Conservation (phyloP, 1,140 invertebrate genomes). For the Drosophila guanche region DNA sequence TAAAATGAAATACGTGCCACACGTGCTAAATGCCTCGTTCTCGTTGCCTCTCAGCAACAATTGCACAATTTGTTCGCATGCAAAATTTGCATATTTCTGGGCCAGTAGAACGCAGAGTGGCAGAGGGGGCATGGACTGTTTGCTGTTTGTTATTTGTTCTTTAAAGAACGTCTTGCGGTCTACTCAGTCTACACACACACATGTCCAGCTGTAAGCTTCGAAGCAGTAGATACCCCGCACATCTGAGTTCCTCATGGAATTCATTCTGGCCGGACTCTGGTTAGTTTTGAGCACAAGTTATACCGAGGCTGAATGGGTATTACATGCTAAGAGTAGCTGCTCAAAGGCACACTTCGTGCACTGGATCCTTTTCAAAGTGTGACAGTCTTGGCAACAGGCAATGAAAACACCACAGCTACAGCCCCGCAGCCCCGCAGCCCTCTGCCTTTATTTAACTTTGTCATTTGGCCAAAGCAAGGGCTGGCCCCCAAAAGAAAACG, state of each 20-base stretch:
- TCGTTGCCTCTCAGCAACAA: slow-evolving; percentile 57
- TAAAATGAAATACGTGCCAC: slow-evolving; percentile 79
- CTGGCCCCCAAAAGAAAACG: slow-evolving; percentile 6
- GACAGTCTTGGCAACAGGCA: slow-evolving; percentile 51
- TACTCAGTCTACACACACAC: slow-evolving; percentile 24
- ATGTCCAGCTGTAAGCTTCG: slow-evolving; percentile 10
- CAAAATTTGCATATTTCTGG: slow-evolving; percentile 65
- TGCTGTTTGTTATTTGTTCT: slow-evolving; percentile 63
- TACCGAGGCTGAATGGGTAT: too few relatives aligned
- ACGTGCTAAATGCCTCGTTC: slow-evolving; percentile 72
- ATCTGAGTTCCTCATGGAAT: not conserved
- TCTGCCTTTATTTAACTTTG: slow-evolving; percentile 47
- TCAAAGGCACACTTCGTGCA: slow-evolving; percentile 40
- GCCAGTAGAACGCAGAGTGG: not conserved
- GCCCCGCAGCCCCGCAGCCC: not conserved
- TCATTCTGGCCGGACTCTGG: too few relatives aligned
- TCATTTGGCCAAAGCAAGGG: slow-evolving; percentile 42
- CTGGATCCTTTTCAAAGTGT: slow-evolving; percentile 55
- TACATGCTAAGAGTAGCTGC: slow-evolving; percentile 22
- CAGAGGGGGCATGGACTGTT: slow-evolving; percentile 26
- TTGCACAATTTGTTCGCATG: slow-evolving; percentile 69
- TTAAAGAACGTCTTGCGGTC: slow-evolving; percentile 65
- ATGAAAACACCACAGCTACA: not conserved
- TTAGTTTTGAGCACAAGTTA: too few relatives aligned
- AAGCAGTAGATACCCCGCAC: not conserved